Evolutionary conservation across 1,140 invertebrate genomes (phyloP).

Genomic region (Palaemon carinicauda): DNA sequence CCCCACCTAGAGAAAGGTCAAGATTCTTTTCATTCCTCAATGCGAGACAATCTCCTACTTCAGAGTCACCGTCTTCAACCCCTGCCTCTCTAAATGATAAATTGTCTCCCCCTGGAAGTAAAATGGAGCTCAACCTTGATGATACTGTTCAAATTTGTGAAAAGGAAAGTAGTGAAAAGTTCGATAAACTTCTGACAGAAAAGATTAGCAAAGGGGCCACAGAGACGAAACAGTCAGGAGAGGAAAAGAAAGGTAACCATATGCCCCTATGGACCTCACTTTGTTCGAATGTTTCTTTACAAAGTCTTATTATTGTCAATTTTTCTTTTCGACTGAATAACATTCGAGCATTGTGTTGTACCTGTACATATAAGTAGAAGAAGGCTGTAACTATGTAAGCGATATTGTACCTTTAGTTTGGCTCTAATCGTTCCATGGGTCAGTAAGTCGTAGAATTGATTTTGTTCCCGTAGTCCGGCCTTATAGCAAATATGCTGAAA

Average conservation of each 20-base stretch:
- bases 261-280: constrained; percentile 14
- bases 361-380: constrained; percentile 6
- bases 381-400: constrained; percentile 13
- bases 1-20: constrained; percentile 42
- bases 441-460: constrained; percentile 16
- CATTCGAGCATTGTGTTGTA: constrained; percentile 45
- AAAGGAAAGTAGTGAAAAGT: constrained; percentile 33
- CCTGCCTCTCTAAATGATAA: constrained; percentile 12
- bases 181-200: constrained; percentile 37
- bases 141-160: constrained; percentile 34
- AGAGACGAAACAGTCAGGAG: constrained; percentile 48
- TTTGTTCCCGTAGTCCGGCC: constrained; percentile 17
- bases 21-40: constrained; percentile 57
- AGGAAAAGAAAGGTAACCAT: constrained; percentile 52
- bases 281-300: constrained; percentile 45
- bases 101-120: constrained; percentile 32
- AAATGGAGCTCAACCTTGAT: constrained; percentile 19
- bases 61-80: constrained; percentile 32
- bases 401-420: constrained; percentile 52
- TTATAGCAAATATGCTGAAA: constrained; percentile 12
- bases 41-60: constrained; percentile 37
- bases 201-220: constrained; percentile 23
- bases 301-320: neutral
- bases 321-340: neutral
- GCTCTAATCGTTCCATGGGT: constrained; percentile 27